Evolutionary conservation across 2,797 vertebrate species (phyloP).

Genomic region (Salmo trutta): DNA sequence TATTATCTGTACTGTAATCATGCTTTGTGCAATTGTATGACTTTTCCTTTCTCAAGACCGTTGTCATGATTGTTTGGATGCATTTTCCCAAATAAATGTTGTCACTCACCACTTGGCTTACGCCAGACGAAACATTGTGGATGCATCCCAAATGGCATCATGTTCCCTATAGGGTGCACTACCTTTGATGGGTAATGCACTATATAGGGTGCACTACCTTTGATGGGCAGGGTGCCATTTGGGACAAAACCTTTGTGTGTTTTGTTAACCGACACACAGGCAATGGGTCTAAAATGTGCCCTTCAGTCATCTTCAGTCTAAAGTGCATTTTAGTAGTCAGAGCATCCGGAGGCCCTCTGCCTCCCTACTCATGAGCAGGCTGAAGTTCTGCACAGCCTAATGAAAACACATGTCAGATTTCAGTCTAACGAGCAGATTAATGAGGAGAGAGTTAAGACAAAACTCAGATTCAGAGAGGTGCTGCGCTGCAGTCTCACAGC

Average conservation of each 20-base stretch:
- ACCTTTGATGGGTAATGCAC: not conserved
- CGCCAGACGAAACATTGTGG: constrained; percentile 5
- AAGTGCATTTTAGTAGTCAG: not conserved
- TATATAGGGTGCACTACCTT: not conserved
- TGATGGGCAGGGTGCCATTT: not conserved
- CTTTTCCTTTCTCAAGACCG: constrained; percentile 25
- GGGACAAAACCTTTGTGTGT: not conserved
- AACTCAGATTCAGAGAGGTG: not conserved
- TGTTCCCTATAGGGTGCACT: not conserved
- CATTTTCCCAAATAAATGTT: constrained; percentile 44
- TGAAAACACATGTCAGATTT: constrained; percentile 16
- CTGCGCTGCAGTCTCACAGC: not conserved
- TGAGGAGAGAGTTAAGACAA: not conserved
- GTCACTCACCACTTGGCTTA: not conserved
- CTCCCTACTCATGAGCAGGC: not conserved
- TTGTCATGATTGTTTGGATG: constrained; percentile 47
- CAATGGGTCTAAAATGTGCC: not conserved
- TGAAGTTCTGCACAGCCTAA: not conserved
- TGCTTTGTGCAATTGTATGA: constrained; percentile 16
- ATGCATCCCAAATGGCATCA: not conserved
- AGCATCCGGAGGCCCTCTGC: not conserved
- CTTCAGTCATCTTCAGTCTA: not conserved
- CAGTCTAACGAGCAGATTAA: constrained; percentile 7
- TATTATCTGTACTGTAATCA: constrained; percentile 29
- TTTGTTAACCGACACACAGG: not conserved